Base-by-base conservation (phyloP, 2,888 invertebrate genomes). In the Harmothoe impar region DNA sequence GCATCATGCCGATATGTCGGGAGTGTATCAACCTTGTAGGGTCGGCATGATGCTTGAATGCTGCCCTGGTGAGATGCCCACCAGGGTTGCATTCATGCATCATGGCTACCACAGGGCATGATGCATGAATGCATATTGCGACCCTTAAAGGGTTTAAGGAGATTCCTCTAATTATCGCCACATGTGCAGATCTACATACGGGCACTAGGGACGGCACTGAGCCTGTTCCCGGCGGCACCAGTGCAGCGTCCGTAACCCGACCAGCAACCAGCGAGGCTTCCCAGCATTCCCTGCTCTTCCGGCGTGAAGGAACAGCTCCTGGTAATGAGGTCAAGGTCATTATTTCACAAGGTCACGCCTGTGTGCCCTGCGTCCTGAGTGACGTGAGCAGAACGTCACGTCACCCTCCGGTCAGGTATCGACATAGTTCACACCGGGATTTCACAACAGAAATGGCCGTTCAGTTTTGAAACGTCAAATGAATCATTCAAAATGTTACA, bases 291-390 rank as follows among this genome's bases (percentile, higher is more conserved):
- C 81, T 25, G 81, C 81, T 43, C 81, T 81, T 43, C 81, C 81
- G 33, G 81, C 81, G 35, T 81, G 81, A 81, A 33, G 33, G 43
- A 15, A 1, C 81, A 35, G 81, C 81, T 33, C 20, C 35, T 35
- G 35, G 1, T 81, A 81, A 81, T 81, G 81, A 81, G 81, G 81
- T 81, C 81, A 81, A 81, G 81, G 81, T 81, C 81, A 81, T 81
- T 81, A 81, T 81, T 35, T 25, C 81, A 43, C 81, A 81, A 43
- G 81, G 81, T 81, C 81, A 81, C 81, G 81, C 81, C 43, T 81
- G 35, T 43, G 35, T 81, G 81, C 33, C 31, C 43, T 33, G 31
- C 81, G 5, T 25, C 31, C 72, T 43, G 43, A 3, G 5, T 43
- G 43, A 7, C 43, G 3, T 43, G 43, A 3, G 43, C 43, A 43